Base-by-base conservation (phyloP, 2,797 vertebrate genomes). In the Notolepis coatsorum region DNA sequence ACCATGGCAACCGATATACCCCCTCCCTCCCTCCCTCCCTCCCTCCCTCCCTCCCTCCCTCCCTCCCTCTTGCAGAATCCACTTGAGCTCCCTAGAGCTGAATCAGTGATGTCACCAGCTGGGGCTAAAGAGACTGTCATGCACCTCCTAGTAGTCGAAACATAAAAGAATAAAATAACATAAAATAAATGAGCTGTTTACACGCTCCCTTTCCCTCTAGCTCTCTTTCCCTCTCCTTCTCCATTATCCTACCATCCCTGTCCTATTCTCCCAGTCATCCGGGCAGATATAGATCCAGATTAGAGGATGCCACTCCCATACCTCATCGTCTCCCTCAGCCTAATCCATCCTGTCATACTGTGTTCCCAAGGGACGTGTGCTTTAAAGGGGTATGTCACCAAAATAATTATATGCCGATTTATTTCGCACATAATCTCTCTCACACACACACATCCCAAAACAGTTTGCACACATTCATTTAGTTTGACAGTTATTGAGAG, bases 1-100 rank as follows among this genome's bases (percentile, higher is more conserved):
- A 92, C 95, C 95, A 96, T 98, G 94, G 96, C 93, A 98, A 99
- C 97, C 94, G 91, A 93, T 94, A 93, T 90, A 93, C 93, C 94
- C 86, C 91, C 92, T 91, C 94, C 92, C 93, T 94, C 81, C 85
- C 78, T 73, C 76, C 25, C 59, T 35, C 54, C 21, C 60, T 31
- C 56, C 47, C 46, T n/a, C 18, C 38, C 54, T 53, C 69, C 39
- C 65, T 60, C 62, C 27, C 17, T 15, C 23, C 51, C 35, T 27
- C 58, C 0, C 35, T 57, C 75, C 76, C 74, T 28, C 71, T 68
- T 75, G 78, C 84, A 81, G 84, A 81, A 81, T 84, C 75, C 68
- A 78, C 76, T 86, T 63, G 42, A 84, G 84, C 82, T 87, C 80
- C 79, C 71, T 54, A 89, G 86, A 95, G 89, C 88, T 85, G 90